phyloP scores from a whole-genome alignment of 2,113 vertebrate genomes.

The Marcusenius ussheri region DNA sequence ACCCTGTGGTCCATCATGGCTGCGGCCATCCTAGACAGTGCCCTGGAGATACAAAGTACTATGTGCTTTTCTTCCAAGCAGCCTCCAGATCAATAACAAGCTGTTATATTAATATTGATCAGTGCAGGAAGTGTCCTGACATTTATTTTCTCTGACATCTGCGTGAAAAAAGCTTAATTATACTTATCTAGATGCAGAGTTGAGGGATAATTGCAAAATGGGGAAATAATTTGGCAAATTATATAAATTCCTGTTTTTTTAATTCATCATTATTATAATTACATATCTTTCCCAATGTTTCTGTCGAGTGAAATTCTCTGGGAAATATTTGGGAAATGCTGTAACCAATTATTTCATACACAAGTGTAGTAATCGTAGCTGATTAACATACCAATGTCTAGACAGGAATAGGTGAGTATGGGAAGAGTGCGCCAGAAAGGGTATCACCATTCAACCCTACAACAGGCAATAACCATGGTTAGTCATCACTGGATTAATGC shows the following conservation, averaged over 20 bases:
- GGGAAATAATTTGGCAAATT: neutral
- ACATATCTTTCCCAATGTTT: neutral
- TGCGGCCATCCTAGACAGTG: neutral
- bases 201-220: neutral
- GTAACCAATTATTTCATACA: neutral
- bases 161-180: neutral
- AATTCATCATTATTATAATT: neutral
- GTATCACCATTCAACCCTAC: neutral
- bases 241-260: neutral
- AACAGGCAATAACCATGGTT: too few species aligned
- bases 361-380: neutral
- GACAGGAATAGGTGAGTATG: neutral
- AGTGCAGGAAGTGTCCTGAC: neutral
- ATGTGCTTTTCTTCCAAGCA: neutral
- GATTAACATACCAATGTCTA: neutral
- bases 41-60: neutral
- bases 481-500: neutral
- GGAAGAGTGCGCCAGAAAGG: neutral
- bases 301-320: neutral
- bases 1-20: neutral
- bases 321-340: neutral
- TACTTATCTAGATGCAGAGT: neutral
- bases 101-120: constrained; percentile 8
- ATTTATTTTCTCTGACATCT: neutral
- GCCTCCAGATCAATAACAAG: neutral